Base-by-base conservation (phyloP, 2,797 vertebrate species). In the Sus cebifrons region DNA sequence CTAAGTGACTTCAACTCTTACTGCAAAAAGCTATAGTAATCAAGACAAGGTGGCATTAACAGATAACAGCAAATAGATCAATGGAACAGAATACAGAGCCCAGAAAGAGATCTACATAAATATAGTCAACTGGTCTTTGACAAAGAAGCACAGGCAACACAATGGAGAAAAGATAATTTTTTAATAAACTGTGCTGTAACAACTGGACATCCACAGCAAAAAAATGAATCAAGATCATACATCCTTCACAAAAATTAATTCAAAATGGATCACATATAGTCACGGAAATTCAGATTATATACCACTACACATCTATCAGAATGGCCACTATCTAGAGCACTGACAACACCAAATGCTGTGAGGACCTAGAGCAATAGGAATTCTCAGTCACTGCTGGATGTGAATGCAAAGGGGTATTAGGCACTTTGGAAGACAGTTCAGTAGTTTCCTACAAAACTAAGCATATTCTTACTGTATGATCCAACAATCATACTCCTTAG, bases 401-500 rank as follows among this genome's bases (percentile, higher is more conserved):
- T 29, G 29, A 89, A 89, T 36, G 18, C 70, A 65, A 74, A 87
- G 56, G 65, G 54, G n/a, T 40, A 75, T 32, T 11, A 54, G 44
- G 68, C 89, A 75, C n/a, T 94, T 5, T 64, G n/a, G 71, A 54
- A 70, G 54, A 94, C 32, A 62, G 17, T 74, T 62, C 40, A 56
- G 64, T 16, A 21, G 67, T 74, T 94, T 94, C 67, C 81, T n/a
- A 82, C 36, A 88, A 40, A 74, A 82, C 44, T 79, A 78, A 90
- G 77, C n/a, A 68, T 67, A 52, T 70, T 90, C 81, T 75, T 78
- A 90, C 54, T 64, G 20, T 62, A 68, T 40, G 54, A 65, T 54
- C 70, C 78, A 89, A 75, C 52, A 88, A 75, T 16, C 21, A 89
- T 10, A 84, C 14, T 49, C 49, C 70, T 84, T 68, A 84, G 70